Percentiles rank a stretch among this genome's conserved stretches.
Evolutionary conservation across 2,113 vertebrate genomes (phyloP).

Genomic region (Morone chrysops): DNA sequence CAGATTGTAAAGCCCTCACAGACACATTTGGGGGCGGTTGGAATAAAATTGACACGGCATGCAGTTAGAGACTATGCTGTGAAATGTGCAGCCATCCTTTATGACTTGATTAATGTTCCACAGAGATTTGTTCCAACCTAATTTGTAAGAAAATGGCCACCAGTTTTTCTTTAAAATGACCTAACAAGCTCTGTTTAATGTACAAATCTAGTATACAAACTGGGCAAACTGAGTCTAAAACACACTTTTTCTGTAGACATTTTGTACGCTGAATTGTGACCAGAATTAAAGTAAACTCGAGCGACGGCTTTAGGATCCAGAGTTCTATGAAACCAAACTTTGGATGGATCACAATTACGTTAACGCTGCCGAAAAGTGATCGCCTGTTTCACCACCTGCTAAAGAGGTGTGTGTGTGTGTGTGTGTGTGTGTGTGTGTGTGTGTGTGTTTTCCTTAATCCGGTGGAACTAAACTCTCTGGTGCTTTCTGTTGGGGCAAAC

Average conservation of each 20-base stretch:
- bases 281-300: background rate
- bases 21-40: background rate
- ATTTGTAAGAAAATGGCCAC: background rate
- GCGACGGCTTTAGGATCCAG: background rate
- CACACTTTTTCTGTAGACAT: background rate
- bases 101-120: background rate
- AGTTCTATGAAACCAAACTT: background rate
- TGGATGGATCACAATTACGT: background rate
- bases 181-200: background rate
- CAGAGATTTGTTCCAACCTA: background rate
- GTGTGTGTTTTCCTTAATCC: constrained; percentile 14
- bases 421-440: constrained; percentile 51
- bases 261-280: background rate
- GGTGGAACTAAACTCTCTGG: constrained; percentile 4
- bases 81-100: background rate
- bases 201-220: no score
- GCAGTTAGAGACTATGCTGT: background rate
- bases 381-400: constrained; percentile 29
- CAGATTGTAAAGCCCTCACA: background rate
- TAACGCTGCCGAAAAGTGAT: background rate
- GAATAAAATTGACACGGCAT: background rate
- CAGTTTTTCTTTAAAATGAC: background rate
- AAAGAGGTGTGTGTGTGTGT: constrained; percentile 10
- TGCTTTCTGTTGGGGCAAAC: constrained; percentile 16
- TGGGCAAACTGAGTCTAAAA: no score